A percentile compares a stretch with the other conserved stretches of the same genome.
Evolutionary conservation across 2,888 invertebrate genomes (phyloP).

Genomic region (Aphidius colemani): DNA sequence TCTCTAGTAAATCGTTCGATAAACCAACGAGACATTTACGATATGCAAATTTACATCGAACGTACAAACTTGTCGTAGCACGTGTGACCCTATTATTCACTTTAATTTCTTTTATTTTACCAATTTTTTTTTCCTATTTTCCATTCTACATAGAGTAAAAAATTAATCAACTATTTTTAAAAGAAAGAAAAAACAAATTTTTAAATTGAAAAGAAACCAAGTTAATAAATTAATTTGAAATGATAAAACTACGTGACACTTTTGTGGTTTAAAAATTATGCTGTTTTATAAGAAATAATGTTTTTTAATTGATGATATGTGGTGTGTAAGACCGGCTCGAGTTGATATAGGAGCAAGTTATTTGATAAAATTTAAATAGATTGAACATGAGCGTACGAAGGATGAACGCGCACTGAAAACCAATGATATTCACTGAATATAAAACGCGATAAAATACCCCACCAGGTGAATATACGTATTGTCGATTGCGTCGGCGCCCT

Average conservation of each 20-base stretch:
- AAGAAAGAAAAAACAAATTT: too few relatives aligned
- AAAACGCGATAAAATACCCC: conserved; percentile 31
- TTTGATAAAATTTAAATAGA: not conserved
- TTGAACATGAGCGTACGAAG: conserved; percentile 34
- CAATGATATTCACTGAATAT: conserved; percentile 24
- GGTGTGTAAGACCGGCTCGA: conserved; percentile 5
- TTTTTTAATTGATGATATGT: conserved; percentile 1
- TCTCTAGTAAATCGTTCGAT: conserved; percentile 30
- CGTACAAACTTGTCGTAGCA: conserved; percentile 9
- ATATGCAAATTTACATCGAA: conserved; percentile 30
- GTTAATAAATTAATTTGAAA: not conserved
- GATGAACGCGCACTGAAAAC: conserved; percentile 44
- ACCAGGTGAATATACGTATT: conserved; percentile 23
- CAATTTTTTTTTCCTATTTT: too few relatives aligned
- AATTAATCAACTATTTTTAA: too few relatives aligned
- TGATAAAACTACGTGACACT: not conserved
- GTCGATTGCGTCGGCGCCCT: conserved; percentile 35
- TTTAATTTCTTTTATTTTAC: too few relatives aligned
- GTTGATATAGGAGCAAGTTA: conserved; percentile 14
- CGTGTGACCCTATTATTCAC: conserved; percentile 12
- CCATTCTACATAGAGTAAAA: too few relatives aligned
- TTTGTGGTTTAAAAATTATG: not conserved
- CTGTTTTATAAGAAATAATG: not conserved
- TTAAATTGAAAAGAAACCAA: not conserved
- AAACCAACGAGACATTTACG: conserved; percentile 30